Evolutionary conservation across 2,113 vertebrate species (phyloP).

Genomic region (Neogale vison): DNA sequence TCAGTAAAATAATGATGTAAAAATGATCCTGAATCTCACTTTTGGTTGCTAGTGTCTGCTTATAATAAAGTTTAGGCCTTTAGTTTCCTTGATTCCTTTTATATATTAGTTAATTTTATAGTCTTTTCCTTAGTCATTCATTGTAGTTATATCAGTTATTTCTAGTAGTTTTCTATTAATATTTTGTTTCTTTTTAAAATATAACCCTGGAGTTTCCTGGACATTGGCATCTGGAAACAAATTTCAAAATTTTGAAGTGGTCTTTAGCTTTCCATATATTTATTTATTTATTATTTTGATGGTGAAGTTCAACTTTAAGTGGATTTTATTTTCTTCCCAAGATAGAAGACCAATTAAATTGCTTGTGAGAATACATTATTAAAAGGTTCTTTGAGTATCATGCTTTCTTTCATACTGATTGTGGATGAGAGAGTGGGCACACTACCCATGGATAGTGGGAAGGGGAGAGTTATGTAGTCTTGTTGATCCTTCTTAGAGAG

Average conservation of each 20-base stretch:
- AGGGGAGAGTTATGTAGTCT: background rate
- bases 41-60: background rate
- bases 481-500: background rate
- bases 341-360: background rate
- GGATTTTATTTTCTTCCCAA: background rate
- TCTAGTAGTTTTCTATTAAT: background rate
- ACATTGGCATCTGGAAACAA: background rate
- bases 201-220: background rate
- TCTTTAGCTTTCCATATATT: background rate
- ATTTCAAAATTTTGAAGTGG: background rate
- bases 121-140: background rate
- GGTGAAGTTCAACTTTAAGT: conserved; percentile 15
- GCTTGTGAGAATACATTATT: background rate
- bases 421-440: background rate
- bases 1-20: conserved; percentile 5
- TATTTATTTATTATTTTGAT: background rate
- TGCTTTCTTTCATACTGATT: background rate
- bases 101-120: background rate
- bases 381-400: background rate
- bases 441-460: background rate
- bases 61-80: background rate
- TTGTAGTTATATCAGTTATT: background rate
- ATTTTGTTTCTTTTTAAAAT: background rate
- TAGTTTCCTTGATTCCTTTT: background rate
- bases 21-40: background rate